Base-by-base conservation (phyloP, 1,140 invertebrate species). In the Trigoniulus corallinus region DNA sequence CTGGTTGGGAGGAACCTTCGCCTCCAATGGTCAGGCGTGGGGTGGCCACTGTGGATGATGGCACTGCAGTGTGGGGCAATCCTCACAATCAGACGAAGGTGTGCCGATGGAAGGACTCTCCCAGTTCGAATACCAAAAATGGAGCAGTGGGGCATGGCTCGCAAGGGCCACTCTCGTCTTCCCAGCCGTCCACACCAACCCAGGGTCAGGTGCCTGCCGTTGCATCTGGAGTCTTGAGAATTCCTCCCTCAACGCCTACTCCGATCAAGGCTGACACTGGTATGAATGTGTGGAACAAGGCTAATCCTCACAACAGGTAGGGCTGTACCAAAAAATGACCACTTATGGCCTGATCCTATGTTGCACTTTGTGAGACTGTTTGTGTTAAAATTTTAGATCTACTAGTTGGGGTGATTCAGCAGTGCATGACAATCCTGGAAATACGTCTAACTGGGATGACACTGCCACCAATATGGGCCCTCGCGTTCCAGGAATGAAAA, bases 31-130 rank as follows among this genome's bases (percentile, higher is more conserved):
- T 83, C 59, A 72, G 85, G 25, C 75, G 85, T 22, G 80, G 76
- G 53, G 76, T 84, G 50, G 75, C 78, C 18, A 82, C 81, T 61
- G 86, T 85, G 58, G 88, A 93, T 62, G 88, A 93, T 63, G 89
- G 89, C 1, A 93, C 89, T 13, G 84, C 86, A n/a, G 71, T 91
- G 15, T 94, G 89, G 89, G 86, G 86, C 37, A 79, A 76, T 62
- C 74, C 76, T 34, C 50, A 45, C 26, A 29, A 45, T n/a, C 50
- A 51, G 37, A 25, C 62, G 26, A 76, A 75, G 58, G 75, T 75
- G 2, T 76, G 78, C 22, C 79, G 82, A 55, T 84, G 81, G 81
- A 82, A 82, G 59, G 80, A 83, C 60, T 68, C 82, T 63, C 76
- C 78, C 15, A 72, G 77, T 50, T 67, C 71, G 18, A 64, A 61